Evolutionary conservation across 2,797 vertebrate genomes (phyloP).

Genomic region (Syngnathus rostellatus): DNA sequence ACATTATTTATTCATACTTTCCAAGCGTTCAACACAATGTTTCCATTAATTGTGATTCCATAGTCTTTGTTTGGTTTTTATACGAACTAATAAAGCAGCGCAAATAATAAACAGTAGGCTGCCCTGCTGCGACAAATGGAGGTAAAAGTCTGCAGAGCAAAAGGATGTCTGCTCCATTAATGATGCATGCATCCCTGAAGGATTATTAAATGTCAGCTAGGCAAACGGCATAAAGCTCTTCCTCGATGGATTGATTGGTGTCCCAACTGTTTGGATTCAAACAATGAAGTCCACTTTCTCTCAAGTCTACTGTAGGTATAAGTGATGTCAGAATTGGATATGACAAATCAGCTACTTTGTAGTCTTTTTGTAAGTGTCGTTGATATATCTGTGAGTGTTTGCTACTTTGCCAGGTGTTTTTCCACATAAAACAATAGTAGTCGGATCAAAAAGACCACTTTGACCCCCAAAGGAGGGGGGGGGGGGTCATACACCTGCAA

Average conservation of each 20-base stretch:
- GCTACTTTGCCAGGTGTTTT: not conserved
- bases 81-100: not conserved
- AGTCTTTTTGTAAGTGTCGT: not conserved
- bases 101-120: not conserved
- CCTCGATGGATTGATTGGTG: constrained; percentile 7
- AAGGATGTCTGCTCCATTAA: constrained; percentile 17
- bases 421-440: not conserved
- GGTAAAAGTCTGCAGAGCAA: constrained; percentile 5
- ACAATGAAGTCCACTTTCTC: not conserved
- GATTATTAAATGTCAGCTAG: constrained; percentile 40
- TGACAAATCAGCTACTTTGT: not conserved
- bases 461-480: constrained; percentile 23
- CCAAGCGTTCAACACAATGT: not conserved
- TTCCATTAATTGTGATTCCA: not conserved
- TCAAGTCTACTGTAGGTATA: not conserved
- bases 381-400: not conserved
- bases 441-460: constrained; percentile 23
- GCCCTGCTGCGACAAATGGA: not conserved
- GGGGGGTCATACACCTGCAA: constrained; percentile 15
- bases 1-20: not conserved
- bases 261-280: not conserved
- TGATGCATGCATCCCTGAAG: constrained; percentile 22
- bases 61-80: not conserved
- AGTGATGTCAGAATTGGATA: not conserved
- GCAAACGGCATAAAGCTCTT: constrained; percentile 17